Evolutionary conservation across 1,140 invertebrate genomes (phyloP), one percentile per base, ranked within the genome.

Genomic region (Trinorchestia longiramus): DNA sequence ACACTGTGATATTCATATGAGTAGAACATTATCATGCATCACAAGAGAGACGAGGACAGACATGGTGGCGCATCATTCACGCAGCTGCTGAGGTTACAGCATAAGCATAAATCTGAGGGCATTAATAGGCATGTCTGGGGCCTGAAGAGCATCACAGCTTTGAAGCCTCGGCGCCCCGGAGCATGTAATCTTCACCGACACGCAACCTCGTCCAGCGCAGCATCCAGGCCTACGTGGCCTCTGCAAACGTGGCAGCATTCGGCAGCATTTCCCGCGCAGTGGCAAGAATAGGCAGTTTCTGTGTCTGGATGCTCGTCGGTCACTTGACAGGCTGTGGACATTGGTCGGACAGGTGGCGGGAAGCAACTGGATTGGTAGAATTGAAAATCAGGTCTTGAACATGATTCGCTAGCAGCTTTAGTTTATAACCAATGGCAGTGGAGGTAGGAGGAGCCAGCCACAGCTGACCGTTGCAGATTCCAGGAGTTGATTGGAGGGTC

Each of bases 381-480:
- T 94, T 94, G 92, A 94, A 94, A 43, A 43, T 94, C 41, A 45
- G 44, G 44, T 42, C 92, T 94, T 11, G 44, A 45, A 36, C 40
- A n/a, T 43, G 92, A 94, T 40, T 94, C 15, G 92, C 36, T 47
- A 43, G 23, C 17, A 11, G 15, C 0, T 28, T 0, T 11, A 23
- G 17, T 36, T 11, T 0, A 4, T 11, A n/a, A 44, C 92, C 92
- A 94, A 94, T 94, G 36, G 92, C 43, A n/a, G 36, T 15, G 36
- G 44, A 43, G 44, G 43, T 45, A 47, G 92, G 92, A 94, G 92
- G 92, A 94, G 92, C 44, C 92, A 94, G 36, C 44, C 1, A 28
- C 92, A 94, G 43, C 92, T 94, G 92, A 94, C 92, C 92, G 92
- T 94, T 94, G 44, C 19, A n/a, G 92, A 94, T 94, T 94, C 92